phyloP scores from a whole-genome alignment of 2,113 vertebrate genomes.

The Phalacrocorax carbo region DNA sequence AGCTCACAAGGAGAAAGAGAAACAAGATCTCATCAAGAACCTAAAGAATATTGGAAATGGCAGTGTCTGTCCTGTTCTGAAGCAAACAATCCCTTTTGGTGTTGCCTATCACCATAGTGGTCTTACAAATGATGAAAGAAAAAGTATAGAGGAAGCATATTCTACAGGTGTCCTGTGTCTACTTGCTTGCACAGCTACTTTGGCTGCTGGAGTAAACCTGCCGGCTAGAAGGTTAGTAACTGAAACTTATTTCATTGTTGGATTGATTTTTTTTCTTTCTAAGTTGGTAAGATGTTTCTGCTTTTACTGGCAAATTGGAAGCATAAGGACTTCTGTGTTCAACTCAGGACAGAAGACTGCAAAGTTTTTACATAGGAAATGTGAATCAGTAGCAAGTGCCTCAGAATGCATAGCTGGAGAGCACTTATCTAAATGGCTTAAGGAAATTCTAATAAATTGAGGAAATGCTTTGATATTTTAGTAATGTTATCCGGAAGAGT shows the following conservation, averaged over 20 bases:
- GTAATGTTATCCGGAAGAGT: neutral
- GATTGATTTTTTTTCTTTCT: neutral
- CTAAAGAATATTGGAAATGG: conserved; percentile 80
- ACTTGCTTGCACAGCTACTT: conserved; percentile 92
- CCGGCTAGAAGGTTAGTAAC: conserved; percentile 89
- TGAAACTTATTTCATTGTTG: neutral
- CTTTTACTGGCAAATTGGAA: neutral
- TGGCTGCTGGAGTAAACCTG: conserved; percentile 94
- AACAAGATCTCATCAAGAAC: conserved; percentile 77
- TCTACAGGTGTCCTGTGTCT: conserved; percentile 87
- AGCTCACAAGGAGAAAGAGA: conserved; percentile 77
- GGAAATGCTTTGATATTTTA: neutral
- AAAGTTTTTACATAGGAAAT: neutral
- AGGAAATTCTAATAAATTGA: neutral
- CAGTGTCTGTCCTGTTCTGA: conserved; percentile 84
- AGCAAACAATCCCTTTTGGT: conserved; percentile 84
- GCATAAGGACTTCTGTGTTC: neutral
- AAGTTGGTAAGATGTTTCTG: neutral
- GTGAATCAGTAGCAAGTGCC: neutral
- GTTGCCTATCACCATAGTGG: conserved; percentile 96
- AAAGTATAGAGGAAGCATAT: conserved; percentile 90
- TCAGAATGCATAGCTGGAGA: neutral
- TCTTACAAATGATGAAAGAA: conserved; percentile 88
- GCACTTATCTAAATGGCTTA: neutral
- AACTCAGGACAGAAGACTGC: neutral